Percentiles rank a stretch among this genome's conserved stretches.
These are phyloP conservation scores for Drosophila borborema DNA, from an alignment of 2,888 invertebrate species.

Conservation along the genomic window DNA sequence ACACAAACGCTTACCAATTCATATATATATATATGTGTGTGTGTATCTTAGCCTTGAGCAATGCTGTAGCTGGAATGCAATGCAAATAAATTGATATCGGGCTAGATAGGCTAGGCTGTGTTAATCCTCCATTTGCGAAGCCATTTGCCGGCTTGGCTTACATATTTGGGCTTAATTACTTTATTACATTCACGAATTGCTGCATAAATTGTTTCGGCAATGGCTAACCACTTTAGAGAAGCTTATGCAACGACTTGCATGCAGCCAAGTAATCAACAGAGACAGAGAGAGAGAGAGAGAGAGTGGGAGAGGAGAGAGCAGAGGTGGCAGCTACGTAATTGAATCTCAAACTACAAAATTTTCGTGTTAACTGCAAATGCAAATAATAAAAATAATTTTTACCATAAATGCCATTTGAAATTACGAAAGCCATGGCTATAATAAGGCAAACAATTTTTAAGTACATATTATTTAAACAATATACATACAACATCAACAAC, in stretches of 20 bases:
- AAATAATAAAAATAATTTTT: constrained; percentile 48
- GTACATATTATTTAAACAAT: constrained; percentile 61
- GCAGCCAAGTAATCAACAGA: constrained; percentile 19
- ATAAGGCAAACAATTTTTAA: constrained; percentile 44
- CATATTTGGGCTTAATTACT: constrained; percentile 65
- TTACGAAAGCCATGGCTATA: constrained; percentile 45
- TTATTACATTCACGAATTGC: constrained; percentile 55
- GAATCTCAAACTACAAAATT: constrained; percentile 48
- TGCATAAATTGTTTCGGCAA: constrained; percentile 47
- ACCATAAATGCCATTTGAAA: constrained; percentile 37
- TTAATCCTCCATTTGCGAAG: constrained; percentile 11
- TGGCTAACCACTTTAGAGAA: constrained; percentile 32
- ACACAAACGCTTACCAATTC: not conserved
- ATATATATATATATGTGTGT: not conserved
- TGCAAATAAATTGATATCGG: constrained; percentile 43
- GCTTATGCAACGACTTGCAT: constrained; percentile 55
- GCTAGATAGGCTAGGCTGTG: not conserved
- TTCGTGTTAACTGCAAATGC: constrained; percentile 63
- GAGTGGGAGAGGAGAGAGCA: not conserved
- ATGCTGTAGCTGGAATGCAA: constrained; percentile 16
- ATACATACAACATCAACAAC: not conserved
- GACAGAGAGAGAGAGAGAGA: not conserved
- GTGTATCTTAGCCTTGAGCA: constrained; percentile 43
- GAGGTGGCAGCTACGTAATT: constrained; percentile 40
- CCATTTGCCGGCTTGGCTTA: constrained; percentile 32